phyloP scores from a whole-genome alignment of 2,888 invertebrate genomes.

The Tenthredo distinguenda region DNA sequence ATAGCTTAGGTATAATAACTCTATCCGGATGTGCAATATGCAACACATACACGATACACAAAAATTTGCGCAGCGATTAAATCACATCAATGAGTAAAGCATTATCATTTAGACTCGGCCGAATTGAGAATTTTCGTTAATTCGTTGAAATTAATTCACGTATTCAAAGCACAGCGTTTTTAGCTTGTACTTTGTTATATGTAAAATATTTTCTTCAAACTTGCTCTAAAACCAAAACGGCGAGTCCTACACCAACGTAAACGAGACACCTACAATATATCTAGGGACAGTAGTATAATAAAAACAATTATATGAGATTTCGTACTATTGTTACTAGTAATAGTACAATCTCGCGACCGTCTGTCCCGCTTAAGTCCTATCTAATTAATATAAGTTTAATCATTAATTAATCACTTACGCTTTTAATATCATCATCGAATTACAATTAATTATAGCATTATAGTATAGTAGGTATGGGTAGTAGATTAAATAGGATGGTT shows the following conservation, averaged over 20 bases:
- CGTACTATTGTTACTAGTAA: conserved; percentile 59
- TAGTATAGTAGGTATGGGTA: conserved; percentile 47
- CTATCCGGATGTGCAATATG: conserved; percentile 68
- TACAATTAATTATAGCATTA: conserved; percentile 53
- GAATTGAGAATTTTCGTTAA: conserved; percentile 30
- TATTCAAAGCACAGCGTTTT: neutral
- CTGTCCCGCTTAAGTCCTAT: conserved; percentile 70
- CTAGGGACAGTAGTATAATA: conserved; percentile 73
- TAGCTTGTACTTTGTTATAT: neutral
- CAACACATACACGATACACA: conserved; percentile 75
- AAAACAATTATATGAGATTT: conserved; percentile 73
- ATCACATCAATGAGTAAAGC: conserved; percentile 74
- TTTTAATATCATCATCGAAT: conserved; percentile 56
- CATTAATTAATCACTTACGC: conserved; percentile 60
- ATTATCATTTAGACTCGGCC: conserved; percentile 43
- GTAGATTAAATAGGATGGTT: conserved; percentile 54
- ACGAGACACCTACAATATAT: conserved; percentile 72
- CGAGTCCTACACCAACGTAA: conserved; percentile 66
- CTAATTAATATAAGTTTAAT: conserved; percentile 66
- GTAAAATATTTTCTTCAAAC: neutral
- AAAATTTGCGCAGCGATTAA: conserved; percentile 72
- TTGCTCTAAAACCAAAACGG: neutral
- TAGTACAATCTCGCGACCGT: conserved; percentile 71
- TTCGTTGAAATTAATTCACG: conserved; percentile 30
- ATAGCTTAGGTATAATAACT: conserved; percentile 38